Evolutionary conservation across 1,140 invertebrate genomes (phyloP).

Genomic region (Pissodes strobi): DNA sequence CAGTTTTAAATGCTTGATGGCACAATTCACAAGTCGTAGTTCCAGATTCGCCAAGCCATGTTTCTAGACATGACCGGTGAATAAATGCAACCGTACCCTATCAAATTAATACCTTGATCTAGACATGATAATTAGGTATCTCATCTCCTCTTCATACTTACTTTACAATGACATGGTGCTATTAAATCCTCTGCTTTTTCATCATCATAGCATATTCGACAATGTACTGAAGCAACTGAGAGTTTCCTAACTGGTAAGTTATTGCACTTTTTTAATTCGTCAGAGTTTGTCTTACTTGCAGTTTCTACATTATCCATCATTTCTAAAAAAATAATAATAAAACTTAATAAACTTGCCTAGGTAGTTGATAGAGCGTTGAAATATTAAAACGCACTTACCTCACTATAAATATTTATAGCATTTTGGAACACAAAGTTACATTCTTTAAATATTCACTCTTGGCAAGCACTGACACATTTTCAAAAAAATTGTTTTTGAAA

Average conservation of each 20-base stretch:
- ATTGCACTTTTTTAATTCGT: not conserved
- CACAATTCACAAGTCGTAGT: slow-evolving; percentile 67
- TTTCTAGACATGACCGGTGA: slow-evolving; percentile 70
- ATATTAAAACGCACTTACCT: not conserved
- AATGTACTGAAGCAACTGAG: slow-evolving; percentile 50
- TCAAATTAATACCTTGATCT: not conserved
- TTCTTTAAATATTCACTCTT: too few species aligned
- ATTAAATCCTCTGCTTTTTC: slow-evolving; percentile 52
- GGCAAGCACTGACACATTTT: too few species aligned
- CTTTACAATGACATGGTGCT: slow-evolving; percentile 54
- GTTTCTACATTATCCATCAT: not conserved
- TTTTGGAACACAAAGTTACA: not conserved
- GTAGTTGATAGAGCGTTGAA: not conserved
- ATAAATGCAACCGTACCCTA: slow-evolving; percentile 70
- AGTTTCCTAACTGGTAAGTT: slow-evolving; percentile 26
- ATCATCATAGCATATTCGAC: slow-evolving; percentile 55
- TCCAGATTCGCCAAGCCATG: slow-evolving; percentile 69
- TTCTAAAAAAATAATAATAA: too few species aligned
- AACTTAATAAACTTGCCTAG: too few species aligned
- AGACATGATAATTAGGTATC: not conserved
- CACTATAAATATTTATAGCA: not conserved
- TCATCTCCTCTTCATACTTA: slow-evolving; percentile 25
- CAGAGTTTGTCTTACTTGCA: not conserved
- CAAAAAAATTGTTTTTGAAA: too few species aligned
- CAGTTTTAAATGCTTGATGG: slow-evolving; percentile 60